phyloP scores from a whole-genome alignment of 2,888 invertebrate genomes.

The Mesochorus sp. region DNA sequence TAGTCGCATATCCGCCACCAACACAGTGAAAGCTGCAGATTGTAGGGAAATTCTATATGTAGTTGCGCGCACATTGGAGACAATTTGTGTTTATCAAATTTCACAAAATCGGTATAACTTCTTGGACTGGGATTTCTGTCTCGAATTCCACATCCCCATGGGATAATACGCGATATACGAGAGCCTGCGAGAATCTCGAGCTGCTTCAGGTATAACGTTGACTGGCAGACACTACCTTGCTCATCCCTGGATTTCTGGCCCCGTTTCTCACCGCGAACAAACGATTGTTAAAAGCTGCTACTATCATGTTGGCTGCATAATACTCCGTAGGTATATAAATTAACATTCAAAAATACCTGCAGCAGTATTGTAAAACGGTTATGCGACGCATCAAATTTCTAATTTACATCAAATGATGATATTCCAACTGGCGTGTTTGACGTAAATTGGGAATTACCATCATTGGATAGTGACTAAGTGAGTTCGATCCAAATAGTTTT shows the following conservation, averaged over 20 bases:
- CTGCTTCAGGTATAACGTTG: constrained; percentile 13
- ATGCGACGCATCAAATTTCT: no score
- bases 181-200: constrained; percentile 11
- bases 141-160: constrained; percentile 47
- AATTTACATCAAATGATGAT: no score
- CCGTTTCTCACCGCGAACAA: constrained; percentile 55
- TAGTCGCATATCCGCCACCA: no score
- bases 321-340: no score
- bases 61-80: constrained; percentile 3
- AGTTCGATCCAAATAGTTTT: constrained; percentile 4
- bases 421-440: no score
- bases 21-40: no score
- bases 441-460: no score
- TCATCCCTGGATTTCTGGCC: no score
- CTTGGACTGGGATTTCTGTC: constrained; percentile 47
- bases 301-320: constrained; percentile 69
- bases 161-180: constrained; percentile 15
- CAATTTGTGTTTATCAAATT: constrained; percentile 70
- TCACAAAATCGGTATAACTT: constrained; percentile 69
- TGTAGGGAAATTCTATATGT: no score
- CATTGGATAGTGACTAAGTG: background rate
- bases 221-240: background rate
- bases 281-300: constrained; percentile 74
- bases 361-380: no score
- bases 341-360: no score